Base-by-base conservation (phyloP, 2,888 invertebrate species). In the Vanessa cardui region DNA sequence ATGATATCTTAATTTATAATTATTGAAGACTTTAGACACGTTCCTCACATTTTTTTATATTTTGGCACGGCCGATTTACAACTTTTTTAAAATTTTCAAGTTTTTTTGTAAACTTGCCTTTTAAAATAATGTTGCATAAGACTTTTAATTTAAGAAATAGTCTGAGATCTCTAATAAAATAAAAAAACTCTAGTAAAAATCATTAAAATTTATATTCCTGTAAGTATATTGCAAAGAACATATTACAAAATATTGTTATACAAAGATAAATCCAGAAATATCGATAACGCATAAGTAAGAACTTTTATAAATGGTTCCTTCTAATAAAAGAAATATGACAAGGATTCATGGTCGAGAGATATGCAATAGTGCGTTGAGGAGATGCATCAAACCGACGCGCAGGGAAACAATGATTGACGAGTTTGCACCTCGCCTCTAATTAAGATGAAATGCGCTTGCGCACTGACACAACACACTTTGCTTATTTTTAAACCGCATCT, bases 381-480 rank as follows among this genome's bases (percentile, higher is more conserved):
- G 81, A 87, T 88, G 79, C 80, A 88, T 89, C 89, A 86, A 82
- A 83, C 80, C 78, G 82, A 71, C 75, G 79, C 74, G 78, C 83
- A 81, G 74, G 83, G 84, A 82, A 90, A 87, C 89, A 90, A 90
- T 91, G 92, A 91, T 90, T 87, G 89, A 91, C 88, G 90, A 90
- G 87, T 91, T 92, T 89, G 89, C 92, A 92, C 92, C 89, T 91
- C 90, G 86, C 83, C 82, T 82, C 88, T 90, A 92, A 92, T 92
- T 90, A 92, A 91, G 90, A 89, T 87, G 87, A 88, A 86, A 88
- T 91, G 90, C 89, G 86, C 81, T 77, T 77, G 84, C 86, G 87
- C 89, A 83, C 83, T 78, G 83, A 56, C 33, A 56, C 39, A 18
- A 39, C 56, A 33, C 39, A 6, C n/a, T 7, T 18, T 56, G n/a